Conservation (phyloP, 2,888 invertebrate genomes). For the Pelosia muscerda region DNA sequence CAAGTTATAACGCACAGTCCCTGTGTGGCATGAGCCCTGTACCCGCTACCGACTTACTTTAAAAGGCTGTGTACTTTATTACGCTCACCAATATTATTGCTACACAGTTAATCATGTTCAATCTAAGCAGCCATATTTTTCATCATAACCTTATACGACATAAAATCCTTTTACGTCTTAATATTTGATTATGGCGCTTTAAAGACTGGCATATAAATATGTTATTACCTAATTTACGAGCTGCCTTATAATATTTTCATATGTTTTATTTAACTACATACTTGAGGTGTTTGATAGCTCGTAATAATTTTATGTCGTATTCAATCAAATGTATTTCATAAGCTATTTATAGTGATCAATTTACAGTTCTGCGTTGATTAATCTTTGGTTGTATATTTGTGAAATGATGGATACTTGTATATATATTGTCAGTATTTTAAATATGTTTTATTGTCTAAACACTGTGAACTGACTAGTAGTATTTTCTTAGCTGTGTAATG, state of each 20-base stretch:
- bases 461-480: constrained; percentile 13
- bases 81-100: background rate
- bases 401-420: constrained; percentile 14
- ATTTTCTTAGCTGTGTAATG: constrained; percentile 16
- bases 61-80: background rate
- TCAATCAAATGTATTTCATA: constrained; percentile 60
- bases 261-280: constrained; percentile 41
- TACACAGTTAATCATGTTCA: constrained; percentile 10
- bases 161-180: constrained; percentile 26
- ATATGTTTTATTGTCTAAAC: constrained; percentile 23
- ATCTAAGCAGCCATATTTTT: constrained; percentile 15
- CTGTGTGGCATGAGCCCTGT: background rate
- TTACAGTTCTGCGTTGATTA: constrained; percentile 50
- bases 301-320: constrained; percentile 56
- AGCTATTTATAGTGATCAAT: constrained; percentile 57
- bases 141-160: constrained; percentile 12
- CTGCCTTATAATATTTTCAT: constrained; percentile 44
- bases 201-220: constrained; percentile 34
- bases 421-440: constrained; percentile 22
- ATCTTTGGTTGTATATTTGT: constrained; percentile 37
- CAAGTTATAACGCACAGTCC: background rate
- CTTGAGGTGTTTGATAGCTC: constrained; percentile 50
- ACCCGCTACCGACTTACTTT: background rate
- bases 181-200: constrained; percentile 32
- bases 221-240: constrained; percentile 51